Evolutionary conservation across 2,797 vertebrate species (phyloP), one percentile per base, ranked within the genome.

Genomic region (Borostomias antarcticus): DNA sequence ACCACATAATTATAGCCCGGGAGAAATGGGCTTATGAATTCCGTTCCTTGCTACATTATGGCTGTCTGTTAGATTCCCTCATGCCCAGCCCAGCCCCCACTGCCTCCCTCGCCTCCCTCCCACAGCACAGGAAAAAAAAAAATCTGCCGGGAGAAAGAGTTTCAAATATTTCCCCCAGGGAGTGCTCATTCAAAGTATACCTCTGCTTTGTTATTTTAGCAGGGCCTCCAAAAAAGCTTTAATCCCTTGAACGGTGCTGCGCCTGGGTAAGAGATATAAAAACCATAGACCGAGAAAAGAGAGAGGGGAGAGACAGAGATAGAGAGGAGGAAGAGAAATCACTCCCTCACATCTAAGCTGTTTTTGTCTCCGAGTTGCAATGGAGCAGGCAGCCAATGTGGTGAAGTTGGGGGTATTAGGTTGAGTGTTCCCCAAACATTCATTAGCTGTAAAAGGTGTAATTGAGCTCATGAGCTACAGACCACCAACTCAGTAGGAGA

Each of bases 131-230:
- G 15, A 54, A 50, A 25, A 82, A 79, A 84, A 84, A 89, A 60
- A 43, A 73, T 71, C 43, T 11, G 54, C 32, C 48, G 62, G 40
- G 75, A 68, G 56, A n/a, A 88, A 88, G 69, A 82, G 77, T 86
- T 85, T 89, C 63, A 89, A 81, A 88, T 87, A 87, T 83, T 85
- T 83, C 78, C 89, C 80, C 80, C 58, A 50, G 83, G 87, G 87
- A 88, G 70, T 54, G 60, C 75, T 86, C 78, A 81, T 87, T 88
- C 80, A 88, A 87, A 86, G 81, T 74, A 62, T 74, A 76, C 73
- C 70, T 79, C 71, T 67, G 78, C 85, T 90, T 83, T 89, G 79
- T 89, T 85, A 85, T 88, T 88, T 79, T 76, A 86, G 75, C 62
- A 83, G 66, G 62, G 65, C 74, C 76, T 83, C 65, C 71, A 67